Evolutionary conservation across 2,797 vertebrate genomes (phyloP).

Genomic region (Synaphobranchus kaupii): DNA sequence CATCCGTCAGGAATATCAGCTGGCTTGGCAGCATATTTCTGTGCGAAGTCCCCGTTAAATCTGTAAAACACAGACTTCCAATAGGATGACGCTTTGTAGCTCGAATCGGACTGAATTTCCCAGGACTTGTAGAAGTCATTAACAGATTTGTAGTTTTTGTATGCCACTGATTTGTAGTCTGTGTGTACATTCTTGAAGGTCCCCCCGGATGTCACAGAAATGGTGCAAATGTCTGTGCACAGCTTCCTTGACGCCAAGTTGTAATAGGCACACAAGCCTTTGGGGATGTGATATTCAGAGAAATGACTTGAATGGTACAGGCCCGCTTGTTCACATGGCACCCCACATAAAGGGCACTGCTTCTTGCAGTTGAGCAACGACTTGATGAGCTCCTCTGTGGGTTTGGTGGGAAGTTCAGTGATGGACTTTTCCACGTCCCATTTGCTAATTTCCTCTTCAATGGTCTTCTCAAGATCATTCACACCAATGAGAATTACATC

Average conservation of each 20-base stretch:
- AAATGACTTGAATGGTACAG: conserved; percentile 51
- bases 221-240: conserved; percentile 41
- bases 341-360: conserved; percentile 64
- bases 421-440: conserved; percentile 32
- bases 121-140: conserved; percentile 55
- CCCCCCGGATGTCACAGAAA: neutral
- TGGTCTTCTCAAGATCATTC: conserved; percentile 25
- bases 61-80: conserved; percentile 63
- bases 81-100: conserved; percentile 55
- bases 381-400: conserved; percentile 55
- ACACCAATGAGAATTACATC: conserved; percentile 36
- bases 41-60: conserved; percentile 56
- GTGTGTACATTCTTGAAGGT: rapidly evolving
- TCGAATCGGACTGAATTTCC: conserved; percentile 55
- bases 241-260: rapidly evolving
- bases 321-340: conserved; percentile 65
- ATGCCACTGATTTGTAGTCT: rapidly evolving
- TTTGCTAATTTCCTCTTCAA: conserved; percentile 35
- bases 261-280: rapidly evolving
- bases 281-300: conserved; percentile 56
- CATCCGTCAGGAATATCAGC: conserved; percentile 61
- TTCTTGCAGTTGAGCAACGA: conserved; percentile 55
- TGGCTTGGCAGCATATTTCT: conserved; percentile 24
- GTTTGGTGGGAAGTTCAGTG: conserved; percentile 45
- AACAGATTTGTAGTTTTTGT: conserved; percentile 29